Evolutionary conservation across 2,888 invertebrate genomes (phyloP), one percentile per base, ranked within the genome.

Genomic region (Polyommatus iphigenia): DNA sequence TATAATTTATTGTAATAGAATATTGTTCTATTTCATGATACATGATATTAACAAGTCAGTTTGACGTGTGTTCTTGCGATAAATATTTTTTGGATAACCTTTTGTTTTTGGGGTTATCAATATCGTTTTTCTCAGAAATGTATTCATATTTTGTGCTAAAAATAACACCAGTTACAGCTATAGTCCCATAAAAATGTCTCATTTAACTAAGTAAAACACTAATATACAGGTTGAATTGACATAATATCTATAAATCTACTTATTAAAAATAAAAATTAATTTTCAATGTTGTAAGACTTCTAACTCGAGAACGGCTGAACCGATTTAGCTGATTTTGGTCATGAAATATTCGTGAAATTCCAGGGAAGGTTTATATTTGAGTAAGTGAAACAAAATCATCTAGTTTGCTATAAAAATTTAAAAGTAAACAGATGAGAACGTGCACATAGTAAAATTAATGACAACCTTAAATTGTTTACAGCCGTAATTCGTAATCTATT

Each of bases 401-500:
- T 36, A 36, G 5, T 36, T 36, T 36, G 6, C 6, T 36, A 36
- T 6, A 36, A 36, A 36, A 36, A 36, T 6, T 36, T 36, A 36
- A 36, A 36, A 59, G 13, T 62, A 10, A 62, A 24, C 13, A 24
- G 62, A 62, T 4, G 10, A 13, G 62, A 62, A 24, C 10, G 62
- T 62, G 13, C 3, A 8, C 1, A 29, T 6, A 29, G 15, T 67
- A 5, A 62, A 29, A 13, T 4, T 13, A 32, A 67, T 29, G 29
- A 15, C 15, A 67, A 32, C 32, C 29, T 67, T 67, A 4, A 67
- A 32, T 67, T 32, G 32, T 67, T 67, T 32, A 32, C 67, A 67
- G 29, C 29, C 54, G 15, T 50, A 78, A 79, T 79, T 77, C 79
- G 7, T 75, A 78, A 79, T 81, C 78, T 80, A 78, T 77, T 46